Base-by-base conservation (phyloP, 2,113 vertebrate species). In the Spea bombifrons region DNA sequence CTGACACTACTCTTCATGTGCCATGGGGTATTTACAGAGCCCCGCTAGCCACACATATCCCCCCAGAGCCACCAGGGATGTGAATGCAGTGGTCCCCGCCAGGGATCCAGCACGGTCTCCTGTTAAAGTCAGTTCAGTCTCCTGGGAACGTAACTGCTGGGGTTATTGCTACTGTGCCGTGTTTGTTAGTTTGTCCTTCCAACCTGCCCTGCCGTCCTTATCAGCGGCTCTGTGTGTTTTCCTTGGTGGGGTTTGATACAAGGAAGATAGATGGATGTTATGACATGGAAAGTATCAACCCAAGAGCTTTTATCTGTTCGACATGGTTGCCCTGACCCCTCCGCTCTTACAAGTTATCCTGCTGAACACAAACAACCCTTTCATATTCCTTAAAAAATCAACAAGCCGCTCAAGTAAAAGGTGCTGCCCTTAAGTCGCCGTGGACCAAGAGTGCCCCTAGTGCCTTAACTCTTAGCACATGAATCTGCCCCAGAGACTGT, bases 231-330 rank as follows among this genome's bases (percentile, higher is more conserved):
- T 89, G 92, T 92, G 92, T 93, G 93, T 96, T 95, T 95, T 93
- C 94, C 95, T 94, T 97, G 95, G 89, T 95, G 94, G 93, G 93
- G 94, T 94, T 92, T 96, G 95, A 97, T 96, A 96, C 91, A 92
- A 91, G 91, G 91, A 95, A 96, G 95, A 96, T 96, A 95, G 94
- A 93, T 94, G 91, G 95, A 94, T 94, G 93, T 94, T 96, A 93
- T 96, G 95, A 96, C 95, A 96, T 95, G 93, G 94, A 94, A 94
- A 96, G 94, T 95, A 94, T 95, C 94, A 94, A 94, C 92, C 93
- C 90, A 93, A 93, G 88, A 92, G 85, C 88, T 13, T 92, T 96
- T 96, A 96, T 97, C 95, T 87, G 84, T 3, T 76, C 88, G 83
- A 88, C 92, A 90, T 90, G 94, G 86, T 94, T 92, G 93, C 91